Evolutionary conservation across 2,888 invertebrate species (phyloP).

Genomic region (Panopea generosa): DNA sequence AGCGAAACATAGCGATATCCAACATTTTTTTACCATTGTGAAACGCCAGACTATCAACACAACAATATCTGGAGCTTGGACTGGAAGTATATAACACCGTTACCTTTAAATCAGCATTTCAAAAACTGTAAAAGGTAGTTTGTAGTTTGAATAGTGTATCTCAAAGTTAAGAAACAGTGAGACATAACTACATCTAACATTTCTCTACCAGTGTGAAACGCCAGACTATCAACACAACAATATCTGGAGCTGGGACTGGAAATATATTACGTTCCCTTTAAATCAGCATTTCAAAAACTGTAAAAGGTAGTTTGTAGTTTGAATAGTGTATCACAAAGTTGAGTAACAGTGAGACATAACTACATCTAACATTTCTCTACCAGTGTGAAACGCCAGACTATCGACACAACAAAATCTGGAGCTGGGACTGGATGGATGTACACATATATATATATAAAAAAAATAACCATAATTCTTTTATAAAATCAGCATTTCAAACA

Average conservation of each 20-base stretch:
- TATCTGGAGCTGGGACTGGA: slow-evolving; percentile 51
- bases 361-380: neutral
- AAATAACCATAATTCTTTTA: no score
- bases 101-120: no score
- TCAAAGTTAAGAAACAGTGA: no score
- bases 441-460: no score
- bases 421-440: slow-evolving; percentile 51
- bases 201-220: slow-evolving; percentile 12
- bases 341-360: no score
- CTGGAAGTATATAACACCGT: slow-evolving; percentile 14
- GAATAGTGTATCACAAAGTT: no score
- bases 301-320: no score
- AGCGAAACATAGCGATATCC: neutral
- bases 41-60: slow-evolving; percentile 26
- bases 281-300: no score
- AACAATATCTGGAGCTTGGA: slow-evolving; percentile 39
- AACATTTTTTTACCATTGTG: slow-evolving; percentile 15
- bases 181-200: neutral
- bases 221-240: neutral
- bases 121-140: no score
- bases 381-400: slow-evolving; percentile 13
- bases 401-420: slow-evolving; percentile 7
- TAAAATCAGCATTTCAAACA: no score
- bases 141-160: no score
- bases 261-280: no score